Evolutionary conservation across 2,888 invertebrate species (phyloP).

Genomic region (Tetanocera ferruginea): DNA sequence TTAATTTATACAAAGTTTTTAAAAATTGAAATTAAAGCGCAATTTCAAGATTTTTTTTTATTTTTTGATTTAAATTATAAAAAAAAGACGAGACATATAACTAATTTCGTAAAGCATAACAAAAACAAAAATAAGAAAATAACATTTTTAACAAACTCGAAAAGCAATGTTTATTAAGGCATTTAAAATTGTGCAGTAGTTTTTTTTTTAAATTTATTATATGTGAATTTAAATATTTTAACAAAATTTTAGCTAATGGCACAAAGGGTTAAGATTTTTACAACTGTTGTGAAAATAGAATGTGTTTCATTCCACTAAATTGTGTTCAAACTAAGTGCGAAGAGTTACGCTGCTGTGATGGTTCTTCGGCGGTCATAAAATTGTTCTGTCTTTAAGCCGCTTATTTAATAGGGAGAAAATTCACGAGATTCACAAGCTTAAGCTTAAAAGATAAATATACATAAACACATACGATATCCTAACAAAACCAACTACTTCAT

Average conservation of each 20-base stretch:
- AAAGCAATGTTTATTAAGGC: slow-evolving; percentile 35
- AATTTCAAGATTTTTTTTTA: not conserved
- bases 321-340: not conserved
- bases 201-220: not conserved
- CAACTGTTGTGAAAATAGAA: no score
- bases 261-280: slow-evolving; percentile 30
- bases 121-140: no score
- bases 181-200: slow-evolving; percentile 10
- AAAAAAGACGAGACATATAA: no score
- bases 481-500: no score
- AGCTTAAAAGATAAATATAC: no score
- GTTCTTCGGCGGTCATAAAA: no score
- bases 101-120: no score
- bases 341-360: not conserved
- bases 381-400: no score
- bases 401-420: no score
- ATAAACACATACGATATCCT: no score
- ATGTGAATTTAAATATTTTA: not conserved
- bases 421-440: no score
- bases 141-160: not conserved
- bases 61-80: not conserved
- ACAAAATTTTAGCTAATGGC: slow-evolving; percentile 39
- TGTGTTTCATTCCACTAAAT: not conserved
- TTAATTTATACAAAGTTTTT: not conserved
- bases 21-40: slow-evolving; percentile 3